Evolutionary conservation across 2,797 vertebrate genomes (phyloP).

Genomic region (Pseudocheirus occidentalis): DNA sequence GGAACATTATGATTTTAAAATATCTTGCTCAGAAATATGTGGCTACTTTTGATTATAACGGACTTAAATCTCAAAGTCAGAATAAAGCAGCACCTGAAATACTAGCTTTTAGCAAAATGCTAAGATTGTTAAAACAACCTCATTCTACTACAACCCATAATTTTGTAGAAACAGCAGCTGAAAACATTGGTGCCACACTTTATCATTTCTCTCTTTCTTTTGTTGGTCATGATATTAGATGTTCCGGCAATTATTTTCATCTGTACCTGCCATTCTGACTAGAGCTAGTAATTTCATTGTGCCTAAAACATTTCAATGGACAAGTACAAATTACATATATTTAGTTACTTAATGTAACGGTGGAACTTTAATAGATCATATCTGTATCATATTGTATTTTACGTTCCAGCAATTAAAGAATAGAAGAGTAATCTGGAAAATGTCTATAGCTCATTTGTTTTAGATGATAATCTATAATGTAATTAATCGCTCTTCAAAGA

Average conservation of each 20-base stretch:
- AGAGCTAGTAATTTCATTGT: slow-evolving; percentile 90
- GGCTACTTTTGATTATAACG: slow-evolving; percentile 48
- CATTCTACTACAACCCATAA: slow-evolving; percentile 69
- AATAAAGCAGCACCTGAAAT: slow-evolving; percentile 55
- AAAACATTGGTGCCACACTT: slow-evolving; percentile 74
- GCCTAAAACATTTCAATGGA: slow-evolving; percentile 88
- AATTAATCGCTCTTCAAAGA: slow-evolving; percentile 91
- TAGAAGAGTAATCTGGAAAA: slow-evolving; percentile 87
- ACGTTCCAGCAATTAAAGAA: slow-evolving; percentile 92
- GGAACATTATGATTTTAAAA: background rate
- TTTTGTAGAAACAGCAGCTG: slow-evolving; percentile 70
- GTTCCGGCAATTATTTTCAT: slow-evolving; percentile 85
- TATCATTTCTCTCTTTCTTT: slow-evolving; percentile 64
- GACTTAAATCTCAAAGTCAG: slow-evolving; percentile 44
- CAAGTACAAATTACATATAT: slow-evolving; percentile 94
- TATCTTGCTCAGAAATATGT: slow-evolving; percentile 9
- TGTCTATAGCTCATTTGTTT: slow-evolving; percentile 94
- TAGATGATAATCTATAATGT: slow-evolving; percentile 89
- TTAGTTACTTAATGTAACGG: slow-evolving; percentile 90
- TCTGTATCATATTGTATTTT: slow-evolving; percentile 93
- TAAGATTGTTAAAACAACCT: slow-evolving; percentile 53
- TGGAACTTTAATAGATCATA: slow-evolving; percentile 93
- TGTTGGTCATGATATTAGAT: slow-evolving; percentile 76
- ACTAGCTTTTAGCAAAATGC: slow-evolving; percentile 55
- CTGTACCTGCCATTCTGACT: slow-evolving; percentile 83